Evolutionary conservation across 2,797 vertebrate genomes (phyloP), one percentile per base, ranked within the genome.

Genomic region (Periophthalmus magnuspinnatus): DNA sequence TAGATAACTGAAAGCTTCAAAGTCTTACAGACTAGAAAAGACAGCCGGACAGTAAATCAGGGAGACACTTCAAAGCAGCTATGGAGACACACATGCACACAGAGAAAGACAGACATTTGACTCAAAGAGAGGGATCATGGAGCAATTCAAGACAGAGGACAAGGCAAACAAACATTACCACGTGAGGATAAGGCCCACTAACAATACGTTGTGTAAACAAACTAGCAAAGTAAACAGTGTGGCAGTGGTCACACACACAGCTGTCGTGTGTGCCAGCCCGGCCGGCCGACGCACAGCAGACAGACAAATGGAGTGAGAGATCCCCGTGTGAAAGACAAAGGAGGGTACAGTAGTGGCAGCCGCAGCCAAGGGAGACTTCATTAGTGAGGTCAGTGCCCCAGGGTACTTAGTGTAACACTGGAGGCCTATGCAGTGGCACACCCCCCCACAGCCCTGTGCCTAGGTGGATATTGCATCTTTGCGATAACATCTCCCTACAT

Each of bases 381-480:
- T 91, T 89, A 92, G 87, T 83, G 85, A 91, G 91, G 90, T 92
- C 89, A 91, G 88, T 76, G 87, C 87, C 88, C 88, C 72, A 71
- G 83, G 86, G 87, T 89, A 86, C 89, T 90, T 88, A 87, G 88
- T 86, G 84, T 86, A 91, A 92, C 91, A 93, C 90, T 91, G 91
- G 90, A 90, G 89, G 89, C 86, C 90, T 93, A 90, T 92, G 84
- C 83, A 84, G 79, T 72, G 32, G 5, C 77, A 79, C 61, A 45
- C 63, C 21, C 68, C 41, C 41, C 78, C 55, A 74, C 69, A 59
- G 85, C 84, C 90, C 88, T 81, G 74, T 81, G 82, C 86, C 58
- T 88, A 86, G 84, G 88, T 91, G 91, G 92, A 93, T 92, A 92
- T 91, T 93, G 91, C 91, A 92, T 91, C 89, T 92, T 91, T 91